These are phyloP conservation scores for Pararge aegeria DNA, from an alignment of 1,140 invertebrate genomes.

Conservation along the genomic window DNA sequence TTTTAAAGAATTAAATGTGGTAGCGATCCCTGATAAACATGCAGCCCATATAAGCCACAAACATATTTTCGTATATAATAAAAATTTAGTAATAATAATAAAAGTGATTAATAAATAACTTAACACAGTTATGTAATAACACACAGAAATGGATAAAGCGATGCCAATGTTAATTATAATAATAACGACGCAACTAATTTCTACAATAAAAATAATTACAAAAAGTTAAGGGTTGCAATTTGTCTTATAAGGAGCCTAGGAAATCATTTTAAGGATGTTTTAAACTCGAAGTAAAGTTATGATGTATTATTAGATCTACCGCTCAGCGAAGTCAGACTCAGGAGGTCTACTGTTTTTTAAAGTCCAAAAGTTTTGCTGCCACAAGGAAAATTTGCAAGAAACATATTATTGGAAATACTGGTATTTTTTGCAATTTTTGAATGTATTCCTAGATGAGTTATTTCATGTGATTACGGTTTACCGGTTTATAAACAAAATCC, in stretches of 20 bases:
- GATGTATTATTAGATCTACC: too few relatives aligned
- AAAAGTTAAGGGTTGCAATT: background rate
- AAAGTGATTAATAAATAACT: slow-evolving; percentile 5
- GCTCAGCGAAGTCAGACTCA: too few relatives aligned
- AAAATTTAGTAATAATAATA: slow-evolving; percentile 20
- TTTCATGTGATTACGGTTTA: too few relatives aligned
- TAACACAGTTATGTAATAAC: slow-evolving; percentile 26
- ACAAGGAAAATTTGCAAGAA: too few relatives aligned
- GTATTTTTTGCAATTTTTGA: too few relatives aligned
- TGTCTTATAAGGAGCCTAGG: background rate
- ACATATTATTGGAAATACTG: too few relatives aligned
- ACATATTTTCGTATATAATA: slow-evolving; percentile 25
- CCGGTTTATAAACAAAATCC: too few relatives aligned
- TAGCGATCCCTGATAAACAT: slow-evolving; percentile 34
- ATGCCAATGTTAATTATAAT: slow-evolving; percentile 24
- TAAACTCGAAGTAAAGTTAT: too few relatives aligned
- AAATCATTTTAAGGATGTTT: background rate
- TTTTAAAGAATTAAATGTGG: slow-evolving; percentile 20
- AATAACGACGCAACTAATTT: slow-evolving; percentile 29
- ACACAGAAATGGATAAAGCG: slow-evolving; percentile 26
- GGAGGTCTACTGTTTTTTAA: too few relatives aligned
- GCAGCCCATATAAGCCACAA: slow-evolving; percentile 39
- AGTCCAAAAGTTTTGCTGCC: too few relatives aligned
- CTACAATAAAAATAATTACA: slow-evolving; percentile 22
- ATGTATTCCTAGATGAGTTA: too few relatives aligned